Percentiles rank a stretch among this genome's conserved stretches.
These are phyloP conservation scores for Tetragonisca angustula DNA, from an alignment of 2,888 invertebrate genomes.

Conservation along the genomic window DNA sequence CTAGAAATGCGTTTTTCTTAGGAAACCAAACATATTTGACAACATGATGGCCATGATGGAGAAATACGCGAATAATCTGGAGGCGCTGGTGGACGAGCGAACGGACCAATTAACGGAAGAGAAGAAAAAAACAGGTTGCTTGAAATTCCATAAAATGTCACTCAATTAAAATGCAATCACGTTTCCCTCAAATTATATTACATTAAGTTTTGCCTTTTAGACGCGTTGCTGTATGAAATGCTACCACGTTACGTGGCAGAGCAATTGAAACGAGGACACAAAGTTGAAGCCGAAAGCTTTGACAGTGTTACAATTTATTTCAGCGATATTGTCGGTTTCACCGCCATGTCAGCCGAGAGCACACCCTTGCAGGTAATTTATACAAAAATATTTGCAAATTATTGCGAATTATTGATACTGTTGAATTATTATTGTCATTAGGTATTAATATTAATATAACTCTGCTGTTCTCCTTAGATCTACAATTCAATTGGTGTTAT, in stretches of 20 bases:
- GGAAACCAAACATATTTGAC: conserved; percentile 98
- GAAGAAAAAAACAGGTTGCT: conserved; percentile 95
- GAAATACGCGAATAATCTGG: conserved; percentile 97
- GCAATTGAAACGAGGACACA: conserved; percentile 94
- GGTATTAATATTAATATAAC: no score
- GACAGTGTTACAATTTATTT: conserved; percentile 97
- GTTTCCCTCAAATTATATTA: neutral
- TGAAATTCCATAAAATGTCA: neutral
- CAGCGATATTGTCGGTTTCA: conserved; percentile 97
- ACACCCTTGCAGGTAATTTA: conserved; percentile 91
- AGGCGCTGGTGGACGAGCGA: conserved; percentile 96
- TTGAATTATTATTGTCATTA: no score
- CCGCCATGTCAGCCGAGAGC: conserved; percentile 96
- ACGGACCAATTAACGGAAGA: conserved; percentile 97
- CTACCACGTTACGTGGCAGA: conserved; percentile 96
- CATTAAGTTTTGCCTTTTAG: conserved; percentile 82
- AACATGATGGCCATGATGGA: conserved; percentile 99
- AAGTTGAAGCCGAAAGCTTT: conserved; percentile 95
- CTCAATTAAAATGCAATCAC: neutral
- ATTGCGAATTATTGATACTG: neutral
- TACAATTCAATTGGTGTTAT: no score
- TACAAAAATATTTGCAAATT: neutral
- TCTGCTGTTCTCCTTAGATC: no score
- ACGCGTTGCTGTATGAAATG: conserved; percentile 94
- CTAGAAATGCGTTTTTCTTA: conserved; percentile 78